Evolutionary conservation across 2,113 vertebrate genomes (phyloP), one percentile per base, ranked within the genome.

Genomic region (Neotragus pygmaeus): DNA sequence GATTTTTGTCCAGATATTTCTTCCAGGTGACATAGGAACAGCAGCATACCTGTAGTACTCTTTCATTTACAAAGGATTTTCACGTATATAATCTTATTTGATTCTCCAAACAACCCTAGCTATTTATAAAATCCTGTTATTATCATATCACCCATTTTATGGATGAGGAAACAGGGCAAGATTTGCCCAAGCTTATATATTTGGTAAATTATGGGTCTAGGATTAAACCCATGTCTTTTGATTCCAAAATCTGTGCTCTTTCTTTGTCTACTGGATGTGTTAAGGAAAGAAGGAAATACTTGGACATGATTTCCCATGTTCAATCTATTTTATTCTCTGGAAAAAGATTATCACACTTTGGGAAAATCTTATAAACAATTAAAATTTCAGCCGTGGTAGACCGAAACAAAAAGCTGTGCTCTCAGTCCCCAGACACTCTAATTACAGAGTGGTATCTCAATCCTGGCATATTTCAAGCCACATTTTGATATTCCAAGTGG

Each of bases 1-100:
- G 93, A 85, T 95, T 97, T 97, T 96, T 91, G 64, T 49, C 15
- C 60, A 43, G 27, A 11, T 94, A 92, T 95, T 87, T 95, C 94
- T 83, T 90, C 10, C 17, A 36, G 21, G 33, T 60, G 28, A 57
- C 7, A 21, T 6, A 55, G 27, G 6, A 64, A 14, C 2, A 16
- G 47, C 49, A 53, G 49, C 13, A 25, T 3, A 33, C 33, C 36
- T 58, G 1, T 3, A 47, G 53, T 78, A 1, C 2, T 78, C 64
- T 89, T 95, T 87, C 60, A 62, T 58, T 78, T 84, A 10, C 60
- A 45, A 89, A 58, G 7, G 75, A 43, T 58, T 51, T 94, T 70
- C 55, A 43, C 1, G 23, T 82, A 81, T 36, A 62, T 78, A 27
- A 28, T 36, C 80, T 95, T 55, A 14, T 75, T 25, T 43, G 60